Evolutionary conservation across 2,888 invertebrate species (phyloP), one percentile per base, ranked within the genome.

Genomic region (Yponomeuta cagnagella): DNA sequence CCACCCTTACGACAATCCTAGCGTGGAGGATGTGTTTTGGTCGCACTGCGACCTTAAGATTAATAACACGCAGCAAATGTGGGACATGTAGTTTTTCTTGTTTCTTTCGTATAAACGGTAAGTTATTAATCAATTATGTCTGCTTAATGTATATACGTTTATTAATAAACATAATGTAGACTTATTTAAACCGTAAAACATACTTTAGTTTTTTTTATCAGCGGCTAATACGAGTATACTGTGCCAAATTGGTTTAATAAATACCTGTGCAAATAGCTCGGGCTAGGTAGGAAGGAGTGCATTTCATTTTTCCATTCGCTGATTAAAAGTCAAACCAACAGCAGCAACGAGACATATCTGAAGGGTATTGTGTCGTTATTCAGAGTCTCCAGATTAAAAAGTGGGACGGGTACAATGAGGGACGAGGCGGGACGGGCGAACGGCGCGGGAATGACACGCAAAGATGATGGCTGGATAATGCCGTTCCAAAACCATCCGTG

Each of bases 371-470:
- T 88, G 83, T 83, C 86, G 86, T 85, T 88, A 85, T 89, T 85
- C 85, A 85, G 86, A 85, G 84, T 87, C 87, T 87, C 86, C 82
- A 87, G 90, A 90, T 88, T 89, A 88, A 89, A 90, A 90, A 89
- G 82, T 86, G 86, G 87, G 83, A 79, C 86, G 86, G 79, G 82
- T 77, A 86, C 87, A 88, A 88, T 87, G 85, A 33, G 67, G 48
- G 66, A 52, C 31, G 52, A 23, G 33, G 78, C 78, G 80, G 76
- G 79, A 79, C 77, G 77, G 80, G 79, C 79, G 80, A 77, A 78
- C 75, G 81, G 78, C 72, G 78, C 77, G 77, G 80, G 37, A 79
- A 78, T 82, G 82, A 82, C 82, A 82, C 83, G 85, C 84, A 83
- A 83, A 82, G 80, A 84, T 85, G 81, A 84, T 80, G 82, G 82